Evolutionary conservation across 2,113 vertebrate species (phyloP).

Genomic region (Ginglymostoma cirratum): DNA sequence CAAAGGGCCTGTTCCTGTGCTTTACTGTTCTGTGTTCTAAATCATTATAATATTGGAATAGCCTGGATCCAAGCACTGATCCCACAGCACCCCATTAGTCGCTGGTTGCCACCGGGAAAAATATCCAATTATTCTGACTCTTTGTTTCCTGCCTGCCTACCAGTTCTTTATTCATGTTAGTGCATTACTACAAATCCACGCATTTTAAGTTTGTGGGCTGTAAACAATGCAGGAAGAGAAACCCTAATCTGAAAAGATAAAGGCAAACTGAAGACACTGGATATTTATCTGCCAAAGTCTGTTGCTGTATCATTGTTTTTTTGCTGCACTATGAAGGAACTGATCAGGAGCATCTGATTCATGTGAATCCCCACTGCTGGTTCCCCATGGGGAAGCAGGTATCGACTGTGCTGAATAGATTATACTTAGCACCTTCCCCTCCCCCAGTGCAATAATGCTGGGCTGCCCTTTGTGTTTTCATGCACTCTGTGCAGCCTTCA

Average conservation of each 20-base stretch:
- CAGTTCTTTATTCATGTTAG: no score
- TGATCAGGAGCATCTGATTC: not conserved
- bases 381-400: not conserved
- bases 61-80: no score
- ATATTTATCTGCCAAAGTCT: not conserved
- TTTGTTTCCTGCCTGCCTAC: no score
- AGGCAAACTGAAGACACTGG: not conserved
- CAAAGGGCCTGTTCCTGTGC: no score
- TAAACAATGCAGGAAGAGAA: not conserved
- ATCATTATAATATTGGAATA: no score
- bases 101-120: no score
- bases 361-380: not conserved
- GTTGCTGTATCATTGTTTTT: not conserved
- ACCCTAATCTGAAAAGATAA: not conserved
- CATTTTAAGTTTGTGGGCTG: no score
- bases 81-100: no score
- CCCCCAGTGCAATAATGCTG: not conserved
- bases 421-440: not conserved
- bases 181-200: no score
- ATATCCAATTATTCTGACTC: no score
- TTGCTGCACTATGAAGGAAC: not conserved
- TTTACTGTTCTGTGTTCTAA: no score
- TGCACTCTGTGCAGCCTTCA: not conserved
- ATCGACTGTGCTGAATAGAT: slow-evolving; percentile 4
- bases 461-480: slow-evolving; percentile 22